Percentiles rank a stretch among this genome's conserved stretches.
phyloP scores from a whole-genome alignment of 1,140 invertebrate species.

The Neelides sp. region DNA sequence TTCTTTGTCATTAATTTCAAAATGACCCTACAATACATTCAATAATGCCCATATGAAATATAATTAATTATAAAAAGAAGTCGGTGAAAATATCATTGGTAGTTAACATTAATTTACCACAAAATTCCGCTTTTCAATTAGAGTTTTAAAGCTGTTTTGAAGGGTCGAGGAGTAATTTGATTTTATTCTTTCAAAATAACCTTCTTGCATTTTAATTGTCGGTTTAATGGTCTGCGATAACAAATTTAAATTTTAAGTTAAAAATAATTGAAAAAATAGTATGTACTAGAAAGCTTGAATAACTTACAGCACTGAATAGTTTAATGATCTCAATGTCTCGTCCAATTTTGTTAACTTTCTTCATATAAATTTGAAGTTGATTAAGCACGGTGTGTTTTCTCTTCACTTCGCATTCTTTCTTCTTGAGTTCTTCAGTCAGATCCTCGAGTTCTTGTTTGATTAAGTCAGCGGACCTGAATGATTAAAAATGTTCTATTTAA shows the following conservation, averaged over 20 bases:
- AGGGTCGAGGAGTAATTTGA: constrained; percentile 31
- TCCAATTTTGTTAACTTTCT: constrained; percentile 34
- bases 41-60: constrained; percentile 1
- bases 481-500: no score
- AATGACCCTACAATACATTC: constrained; percentile 38
- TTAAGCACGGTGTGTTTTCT: background rate
- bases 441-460: constrained; percentile 29
- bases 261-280: background rate
- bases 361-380: background rate
- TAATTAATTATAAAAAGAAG: constrained; percentile 2
- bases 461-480: constrained; percentile 22
- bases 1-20: constrained; percentile 48
- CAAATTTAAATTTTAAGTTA: background rate
- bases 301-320: constrained; percentile 15
- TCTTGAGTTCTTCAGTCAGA: constrained; percentile 19
- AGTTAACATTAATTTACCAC: constrained; percentile 41
- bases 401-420: background rate
- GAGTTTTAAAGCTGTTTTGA: constrained; percentile 28
- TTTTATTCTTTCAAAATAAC: constrained; percentile 32
- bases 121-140: constrained; percentile 35
- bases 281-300: background rate
- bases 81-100: constrained; percentile 29
- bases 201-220: background rate
- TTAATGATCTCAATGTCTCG: constrained; percentile 33
- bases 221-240: background rate